Evolutionary conservation across 1,140 invertebrate genomes (phyloP).

Genomic region (Procambarus clarkii): DNA sequence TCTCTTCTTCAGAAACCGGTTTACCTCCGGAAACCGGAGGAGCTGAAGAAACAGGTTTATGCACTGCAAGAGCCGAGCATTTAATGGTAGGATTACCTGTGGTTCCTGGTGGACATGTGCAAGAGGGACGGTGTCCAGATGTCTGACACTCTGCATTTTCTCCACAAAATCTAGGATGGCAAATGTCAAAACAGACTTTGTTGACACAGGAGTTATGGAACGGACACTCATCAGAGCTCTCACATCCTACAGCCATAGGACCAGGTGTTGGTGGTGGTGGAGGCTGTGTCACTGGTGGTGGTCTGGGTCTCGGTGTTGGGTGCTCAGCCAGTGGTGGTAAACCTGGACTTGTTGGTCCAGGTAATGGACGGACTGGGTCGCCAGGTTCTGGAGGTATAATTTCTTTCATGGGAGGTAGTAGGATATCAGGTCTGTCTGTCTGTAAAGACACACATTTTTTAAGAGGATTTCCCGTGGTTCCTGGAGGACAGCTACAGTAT

Average conservation of each 20-base stretch:
- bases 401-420: slow-evolving; percentile 90
- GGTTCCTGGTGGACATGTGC: slow-evolving; percentile 73
- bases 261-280: slow-evolving; percentile 40
- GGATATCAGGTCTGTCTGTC: slow-evolving; percentile 26
- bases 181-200: slow-evolving; percentile 81
- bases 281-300: slow-evolving; percentile 10
- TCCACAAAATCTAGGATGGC: slow-evolving; percentile 75
- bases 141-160: slow-evolving; percentile 74
- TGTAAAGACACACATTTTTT: slow-evolving; percentile 33
- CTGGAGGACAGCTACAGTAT: slow-evolving; percentile 71
- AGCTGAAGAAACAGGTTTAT: slow-evolving; percentile 81
- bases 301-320: not conserved
- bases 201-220: slow-evolving; percentile 74
- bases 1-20: not conserved
- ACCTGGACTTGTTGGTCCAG: not conserved
- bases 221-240: slow-evolving; percentile 72
- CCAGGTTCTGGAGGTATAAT: slow-evolving; percentile 84
- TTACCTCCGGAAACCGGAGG: slow-evolving; percentile 77
- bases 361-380: slow-evolving; percentile 72
- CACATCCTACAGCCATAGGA: slow-evolving; percentile 70
- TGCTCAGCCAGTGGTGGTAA: slow-evolving; percentile 17
- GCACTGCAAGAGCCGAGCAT: slow-evolving; percentile 86
- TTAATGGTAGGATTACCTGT: slow-evolving; percentile 79
- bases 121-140: slow-evolving; percentile 73
- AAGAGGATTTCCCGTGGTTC: slow-evolving; percentile 71